Base-by-base conservation (phyloP, 2,888 invertebrate genomes). In the Cheilosia grossa region DNA sequence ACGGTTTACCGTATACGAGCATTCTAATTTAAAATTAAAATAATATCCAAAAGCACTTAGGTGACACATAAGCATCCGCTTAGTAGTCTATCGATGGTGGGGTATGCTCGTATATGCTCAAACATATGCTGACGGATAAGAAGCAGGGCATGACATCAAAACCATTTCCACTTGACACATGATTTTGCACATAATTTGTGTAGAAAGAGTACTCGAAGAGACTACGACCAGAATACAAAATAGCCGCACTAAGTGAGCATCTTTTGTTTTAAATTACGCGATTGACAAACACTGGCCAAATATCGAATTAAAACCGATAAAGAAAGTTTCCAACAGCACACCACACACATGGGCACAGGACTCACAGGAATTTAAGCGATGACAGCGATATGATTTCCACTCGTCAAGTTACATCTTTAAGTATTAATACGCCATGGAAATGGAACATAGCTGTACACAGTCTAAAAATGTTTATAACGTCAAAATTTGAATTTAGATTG, bases 41-140 rank as follows among this genome's bases (percentile, higher is more conserved):
- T 83, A 79, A 79, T 83, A 83, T 80, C 66, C 51, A 70, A 83
- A 73, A 83, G 80, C 80, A 80, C 83, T 83, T 80, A 83, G 69
- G 61, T 51, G 49, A 70, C 42, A 33, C 47, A 49, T 42, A 53
- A 44, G 53, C 21, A 6, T 19, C 56, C 44, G 33, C 33, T 56
- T 47, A 47, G 56, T 47, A 47, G 56, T 10, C 17, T 19, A 9
- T 49, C 49, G 37, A 44, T 44, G 44, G 2, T 37, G 37, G 5
- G 47, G 37, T 33, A 17, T 37, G 49, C 30, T 30, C 9, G 24
- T 24, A 24, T 24, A 33, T 74, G 53, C 59, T 40, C 49, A 58
- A 49, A 69, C 66, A 74, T 63, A 69, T 80, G 79, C 79, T 80
- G 74, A 79, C 44, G 58, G 74, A 63, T 67, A 74, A 79, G 74